phyloP scores from a whole-genome alignment of 2,113 vertebrate species.

The Tapirus terrestris region DNA sequence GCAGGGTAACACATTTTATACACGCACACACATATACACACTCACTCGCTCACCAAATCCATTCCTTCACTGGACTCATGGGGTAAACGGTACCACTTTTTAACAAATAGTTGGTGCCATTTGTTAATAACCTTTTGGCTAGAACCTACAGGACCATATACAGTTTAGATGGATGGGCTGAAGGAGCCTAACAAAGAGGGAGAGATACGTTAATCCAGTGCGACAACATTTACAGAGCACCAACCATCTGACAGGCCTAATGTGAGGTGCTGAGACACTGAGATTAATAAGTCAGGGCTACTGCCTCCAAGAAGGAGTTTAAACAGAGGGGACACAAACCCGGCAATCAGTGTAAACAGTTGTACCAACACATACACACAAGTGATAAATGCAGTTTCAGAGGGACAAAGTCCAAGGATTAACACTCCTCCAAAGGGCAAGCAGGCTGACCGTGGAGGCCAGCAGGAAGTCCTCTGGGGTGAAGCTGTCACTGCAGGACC shows the following conservation, averaged over 20 bases:
- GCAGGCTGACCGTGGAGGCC: not conserved
- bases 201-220: fast-evolving
- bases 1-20: fast-evolving
- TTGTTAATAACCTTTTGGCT: not conserved
- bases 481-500: not conserved
- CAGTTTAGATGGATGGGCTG: fast-evolving
- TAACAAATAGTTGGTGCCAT: not conserved
- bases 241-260: not conserved
- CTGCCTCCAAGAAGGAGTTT: not conserved
- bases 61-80: not conserved
- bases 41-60: not conserved
- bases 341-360: not conserved
- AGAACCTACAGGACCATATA: fast-evolving
- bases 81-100: fast-evolving
- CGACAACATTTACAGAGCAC: not conserved
- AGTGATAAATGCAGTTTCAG: not conserved
- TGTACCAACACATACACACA: conserved; percentile 33
- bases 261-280: not conserved
- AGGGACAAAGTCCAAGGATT: not conserved
- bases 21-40: not conserved
- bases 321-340: conserved; percentile 24
- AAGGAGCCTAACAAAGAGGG: too few species aligned
- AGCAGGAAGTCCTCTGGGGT: not conserved
- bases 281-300: not conserved
- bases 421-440: not conserved